Evolutionary conservation across 35 echinoderm and acorn worm genomes (phyloP).

Genomic region (Hemicentrotus pulcherrimus): DNA sequence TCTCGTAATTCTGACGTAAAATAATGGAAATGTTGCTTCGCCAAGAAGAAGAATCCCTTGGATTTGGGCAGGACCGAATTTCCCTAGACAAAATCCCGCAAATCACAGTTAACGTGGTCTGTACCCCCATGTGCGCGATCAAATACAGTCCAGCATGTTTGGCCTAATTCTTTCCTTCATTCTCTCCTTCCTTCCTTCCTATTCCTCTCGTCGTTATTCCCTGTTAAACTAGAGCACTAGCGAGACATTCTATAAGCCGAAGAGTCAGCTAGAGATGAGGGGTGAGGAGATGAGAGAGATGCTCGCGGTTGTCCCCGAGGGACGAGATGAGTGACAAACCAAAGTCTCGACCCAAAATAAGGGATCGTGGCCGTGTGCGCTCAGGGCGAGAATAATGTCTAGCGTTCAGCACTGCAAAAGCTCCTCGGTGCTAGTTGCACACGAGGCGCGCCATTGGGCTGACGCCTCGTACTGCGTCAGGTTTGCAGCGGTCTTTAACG

Average conservation of each 20-base stretch:
- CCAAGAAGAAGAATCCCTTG: not conserved
- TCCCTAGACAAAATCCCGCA: not conserved
- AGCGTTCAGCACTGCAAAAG: not conserved
- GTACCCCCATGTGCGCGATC: not conserved
- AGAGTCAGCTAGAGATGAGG: not conserved
- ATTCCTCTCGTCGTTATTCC: not conserved
- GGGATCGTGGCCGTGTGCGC: not conserved
- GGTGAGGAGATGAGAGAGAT: not conserved
- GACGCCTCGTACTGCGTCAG: too few species aligned
- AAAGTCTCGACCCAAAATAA: constrained; percentile 8
- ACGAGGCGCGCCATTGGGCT: too few species aligned
- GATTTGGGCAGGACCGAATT: not conserved
- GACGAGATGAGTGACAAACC: not conserved
- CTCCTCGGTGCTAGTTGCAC: too few species aligned
- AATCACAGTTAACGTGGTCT: not conserved
- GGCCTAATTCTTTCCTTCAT: not conserved
- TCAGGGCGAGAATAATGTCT: not conserved
- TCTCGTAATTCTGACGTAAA: not conserved
- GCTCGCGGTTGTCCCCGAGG: not conserved
- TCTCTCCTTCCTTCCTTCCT: not conserved
- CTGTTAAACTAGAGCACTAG: not conserved
- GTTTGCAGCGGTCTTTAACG: too few species aligned
- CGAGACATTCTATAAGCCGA: not conserved
- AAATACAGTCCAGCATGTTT: not conserved
- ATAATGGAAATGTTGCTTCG: not conserved